A percentile compares a stretch with the other conserved stretches of the same genome.
phyloP scores from a whole-genome alignment of 2,113 vertebrate species.

The Antechinus stuartii region DNA sequence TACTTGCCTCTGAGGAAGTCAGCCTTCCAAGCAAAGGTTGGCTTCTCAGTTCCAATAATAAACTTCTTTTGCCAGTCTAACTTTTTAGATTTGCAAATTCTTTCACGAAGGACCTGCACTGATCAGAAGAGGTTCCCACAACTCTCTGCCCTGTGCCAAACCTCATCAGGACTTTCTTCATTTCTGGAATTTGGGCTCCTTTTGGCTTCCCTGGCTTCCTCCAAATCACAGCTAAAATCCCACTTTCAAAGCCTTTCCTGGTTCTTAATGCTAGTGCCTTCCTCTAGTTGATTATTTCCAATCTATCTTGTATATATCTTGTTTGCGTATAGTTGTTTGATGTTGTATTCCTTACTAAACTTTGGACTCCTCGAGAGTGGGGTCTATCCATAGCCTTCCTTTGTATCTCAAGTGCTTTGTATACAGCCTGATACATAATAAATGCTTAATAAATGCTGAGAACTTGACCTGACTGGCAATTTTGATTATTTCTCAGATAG shows the following conservation, averaged over 20 bases:
- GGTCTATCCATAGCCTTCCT: neutral
- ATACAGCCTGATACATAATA: neutral
- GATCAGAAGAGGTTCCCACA: too few species aligned
- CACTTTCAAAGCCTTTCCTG: neutral
- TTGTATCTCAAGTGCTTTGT: neutral
- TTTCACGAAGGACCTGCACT: too few species aligned
- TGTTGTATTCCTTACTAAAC: neutral
- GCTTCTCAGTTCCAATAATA: too few species aligned
- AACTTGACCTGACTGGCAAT: neutral
- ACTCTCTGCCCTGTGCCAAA: too few species aligned
- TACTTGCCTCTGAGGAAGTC: too few species aligned
- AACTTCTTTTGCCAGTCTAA: too few species aligned
- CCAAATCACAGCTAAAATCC: neutral
- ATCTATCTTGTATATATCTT: neutral
- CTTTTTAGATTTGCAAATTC: too few species aligned
- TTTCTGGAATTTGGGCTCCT: neutral
- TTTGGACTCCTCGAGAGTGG: neutral
- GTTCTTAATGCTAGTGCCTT: neutral
- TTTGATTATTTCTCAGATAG: neutral
- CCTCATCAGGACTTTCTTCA: neutral
- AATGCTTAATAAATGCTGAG: neutral
- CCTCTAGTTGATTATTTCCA: neutral
- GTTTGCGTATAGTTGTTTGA: neutral
- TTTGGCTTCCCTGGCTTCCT: neutral
- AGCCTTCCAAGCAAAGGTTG: too few species aligned